Percentiles rank a stretch among this genome's conserved stretches.
Evolutionary conservation across 2,113 vertebrate genomes (phyloP).

Genomic region (Lycaon pictus): DNA sequence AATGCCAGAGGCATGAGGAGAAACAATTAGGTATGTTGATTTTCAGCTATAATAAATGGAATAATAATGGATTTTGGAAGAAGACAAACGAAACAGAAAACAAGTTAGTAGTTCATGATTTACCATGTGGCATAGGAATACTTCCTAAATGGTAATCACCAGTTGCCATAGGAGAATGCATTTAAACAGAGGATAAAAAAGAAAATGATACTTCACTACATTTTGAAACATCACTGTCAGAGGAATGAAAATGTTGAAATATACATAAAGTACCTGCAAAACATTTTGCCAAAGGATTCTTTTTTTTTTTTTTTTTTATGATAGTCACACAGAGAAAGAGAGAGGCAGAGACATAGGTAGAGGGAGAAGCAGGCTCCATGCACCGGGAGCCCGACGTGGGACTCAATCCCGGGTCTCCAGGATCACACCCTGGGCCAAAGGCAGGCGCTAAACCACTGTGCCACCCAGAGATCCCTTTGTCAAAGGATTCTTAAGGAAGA

Average conservation of each 20-base stretch:
- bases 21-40: not conserved
- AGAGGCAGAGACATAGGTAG: no score
- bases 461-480: not conserved
- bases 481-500: not conserved
- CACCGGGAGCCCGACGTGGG: no score
- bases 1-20: not conserved
- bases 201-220: not conserved
- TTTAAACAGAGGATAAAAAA: not conserved
- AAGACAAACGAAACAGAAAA: not conserved
- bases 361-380: no score
- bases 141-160: not conserved
- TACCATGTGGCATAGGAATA: not conserved
- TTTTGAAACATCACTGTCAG: not conserved
- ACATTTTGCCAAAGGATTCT: not conserved
- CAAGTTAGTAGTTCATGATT: not conserved
- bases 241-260: not conserved
- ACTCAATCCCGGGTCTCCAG: no score
- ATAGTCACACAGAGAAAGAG: no score
- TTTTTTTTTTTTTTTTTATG: no score
- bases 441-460: no score
- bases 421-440: no score
- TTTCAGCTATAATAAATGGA: not conserved
- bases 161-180: not conserved
- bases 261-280: not conserved
- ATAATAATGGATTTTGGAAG: not conserved